Base-by-base conservation (phyloP, 1,140 invertebrate genomes). In the Littorina saxatilis region DNA sequence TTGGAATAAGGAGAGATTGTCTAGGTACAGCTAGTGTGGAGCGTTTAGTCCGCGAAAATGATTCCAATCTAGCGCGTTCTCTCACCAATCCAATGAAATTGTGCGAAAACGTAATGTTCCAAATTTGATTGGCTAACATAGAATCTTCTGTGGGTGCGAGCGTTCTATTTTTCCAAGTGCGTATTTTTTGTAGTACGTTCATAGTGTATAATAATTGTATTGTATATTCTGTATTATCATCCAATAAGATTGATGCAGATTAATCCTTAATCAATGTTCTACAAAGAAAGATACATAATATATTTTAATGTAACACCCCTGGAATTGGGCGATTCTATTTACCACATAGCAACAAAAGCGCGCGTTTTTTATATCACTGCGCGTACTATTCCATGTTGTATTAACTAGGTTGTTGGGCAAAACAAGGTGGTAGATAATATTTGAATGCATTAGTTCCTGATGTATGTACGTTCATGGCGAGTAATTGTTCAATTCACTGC, bases 21-120 rank as follows among this genome's bases (percentile, higher is more conserved):
- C 35, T 72, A 15, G 2, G 7, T 2, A 72, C 70, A 50, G 13
- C 70, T 5, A 7, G n/a, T 23, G 20, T 50, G n/a, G 43, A 3
- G 23, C 40, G 4, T 43, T 29, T 11, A 73, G 13, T 73, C 70
- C 70, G 70, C 70, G 70, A 73, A 73, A 73, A 11, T 73, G 43
- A 27, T n/a, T 50, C n/a, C 70, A 50, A n/a, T 47, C 39, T 50
- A 23, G 20, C 40, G 70, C 40, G 40, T 50, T 73, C 40, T 32
- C 15, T 5, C 3, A 20, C 27, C 9, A 50, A 32, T 50, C 70
- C 70, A 73, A 73, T 73, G 40, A 47, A 73, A 50, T 32, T 23
- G 5, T 39, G 66, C 35, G 9, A 7, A 73, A 50, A 2, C 1
- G 3, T 13, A 9, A 43, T 23, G 29, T 43, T 61, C 39, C 0